Evolutionary conservation across 2,888 invertebrate genomes (phyloP), one percentile per base, ranked within the genome.

Genomic region (Axea sp.): DNA sequence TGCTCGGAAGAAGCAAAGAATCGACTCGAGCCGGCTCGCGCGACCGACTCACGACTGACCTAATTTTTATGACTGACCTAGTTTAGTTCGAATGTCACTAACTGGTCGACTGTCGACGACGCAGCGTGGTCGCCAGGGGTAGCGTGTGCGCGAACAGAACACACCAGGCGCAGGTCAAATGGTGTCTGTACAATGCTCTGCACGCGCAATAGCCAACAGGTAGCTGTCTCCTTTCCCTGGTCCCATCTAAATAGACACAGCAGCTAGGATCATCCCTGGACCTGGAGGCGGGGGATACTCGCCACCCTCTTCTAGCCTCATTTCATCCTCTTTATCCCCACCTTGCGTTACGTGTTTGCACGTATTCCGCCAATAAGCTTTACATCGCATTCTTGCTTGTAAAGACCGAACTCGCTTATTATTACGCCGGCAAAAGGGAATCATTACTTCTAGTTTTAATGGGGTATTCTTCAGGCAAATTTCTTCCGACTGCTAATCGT

Each of bases 161-260:
- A 57, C 45, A 39, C 62, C 62, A 64, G 76, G 73, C 62, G 62
- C 73, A 71, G 68, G 59, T 73, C 73, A 55, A 57, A 62, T 57
- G 57, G 55, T 57, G 64, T 28, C 47, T 33, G 67, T 55, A 15
- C 64, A 62, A 41, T 59, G 76, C 69, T 67, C 59, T 24, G 68
- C 59, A 62, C 69, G 73, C 62, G 68, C 51, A 75, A 73, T 55
- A 78, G 80, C 82, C 85, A 85, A 84, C 84, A 84, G 84, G 85
- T 84, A 84, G 84, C 83, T 78, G 81, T 78, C 77, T 77, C 76
- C 76, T 76, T 76, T 77, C 77, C 78, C 81, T 77, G 76, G 78
- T 75, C 75, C 78, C 79, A 78, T 86, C 86, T 86, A 86, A 86
- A 86, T 86, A 86, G 84, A 86, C 80, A 79, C 81, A 83, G 75